phyloP scores from a whole-genome alignment of 2,888 invertebrate genomes.

The Metalampra italica region DNA sequence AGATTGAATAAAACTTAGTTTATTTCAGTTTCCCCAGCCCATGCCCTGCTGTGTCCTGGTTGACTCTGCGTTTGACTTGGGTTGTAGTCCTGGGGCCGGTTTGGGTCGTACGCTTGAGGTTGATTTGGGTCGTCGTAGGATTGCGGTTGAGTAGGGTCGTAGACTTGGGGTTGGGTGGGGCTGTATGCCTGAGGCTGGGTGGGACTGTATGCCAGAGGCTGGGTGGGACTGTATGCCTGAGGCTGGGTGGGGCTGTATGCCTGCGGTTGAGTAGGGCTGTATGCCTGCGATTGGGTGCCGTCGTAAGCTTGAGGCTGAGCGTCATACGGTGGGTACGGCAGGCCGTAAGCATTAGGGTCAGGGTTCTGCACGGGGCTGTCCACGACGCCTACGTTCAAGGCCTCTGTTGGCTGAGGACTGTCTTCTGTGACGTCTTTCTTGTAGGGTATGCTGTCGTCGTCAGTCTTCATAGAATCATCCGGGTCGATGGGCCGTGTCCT shows the following conservation, averaged over 20 bases:
- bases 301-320: not conserved
- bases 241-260: conserved; percentile 3
- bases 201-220: not conserved
- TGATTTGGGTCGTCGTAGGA: conserved; percentile 6
- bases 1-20: conserved; percentile 35
- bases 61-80: conserved; percentile 11
- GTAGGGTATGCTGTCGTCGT: conserved; percentile 70
- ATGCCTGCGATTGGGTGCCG: not conserved
- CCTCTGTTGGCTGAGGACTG: conserved; percentile 57
- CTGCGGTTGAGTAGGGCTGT: conserved; percentile 5
- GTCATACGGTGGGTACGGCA: conserved; percentile 9
- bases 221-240: not conserved
- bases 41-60: conserved; percentile 35
- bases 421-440: conserved; percentile 62
- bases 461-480: conserved; percentile 63
- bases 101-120: conserved; percentile 1
- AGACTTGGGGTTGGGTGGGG: not conserved
- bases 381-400: conserved; percentile 34
- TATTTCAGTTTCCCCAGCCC: conserved; percentile 67
- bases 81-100: not conserved
- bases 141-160: conserved; percentile 5
- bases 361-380: conserved; percentile 30
- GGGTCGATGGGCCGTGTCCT: conserved; percentile 59
- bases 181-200: conserved; percentile 3
- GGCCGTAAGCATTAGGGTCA: conserved; percentile 16